These are phyloP conservation scores for Epizoanthus stellaris DNA, from an alignment of 92 coral and sea anemone species.

Conservation along the genomic window DNA sequence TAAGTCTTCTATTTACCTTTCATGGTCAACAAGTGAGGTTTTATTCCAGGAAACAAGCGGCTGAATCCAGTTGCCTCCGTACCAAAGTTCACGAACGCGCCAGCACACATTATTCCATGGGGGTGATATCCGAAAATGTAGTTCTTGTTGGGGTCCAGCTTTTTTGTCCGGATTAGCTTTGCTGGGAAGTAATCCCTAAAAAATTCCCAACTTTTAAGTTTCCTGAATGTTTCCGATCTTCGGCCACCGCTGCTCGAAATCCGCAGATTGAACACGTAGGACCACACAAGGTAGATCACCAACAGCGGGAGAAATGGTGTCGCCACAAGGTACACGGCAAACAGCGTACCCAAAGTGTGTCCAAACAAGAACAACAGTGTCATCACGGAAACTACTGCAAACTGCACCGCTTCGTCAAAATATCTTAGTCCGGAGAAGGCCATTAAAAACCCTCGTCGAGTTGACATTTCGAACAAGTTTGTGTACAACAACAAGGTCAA, in stretches of 20 bases:
- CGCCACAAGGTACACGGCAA: constrained; percentile 67
- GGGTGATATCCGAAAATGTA: constrained; percentile 97
- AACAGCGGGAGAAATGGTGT: constrained; percentile 68
- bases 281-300: constrained; percentile 80
- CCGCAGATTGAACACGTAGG: constrained; percentile 67
- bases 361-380: constrained; percentile 73
- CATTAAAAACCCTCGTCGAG: neutral
- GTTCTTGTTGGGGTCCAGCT: constrained; percentile 80
- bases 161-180: constrained; percentile 72
- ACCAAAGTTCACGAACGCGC: constrained; percentile 95
- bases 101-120: constrained; percentile 97
- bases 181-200: constrained; percentile 94
- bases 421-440: constrained; percentile 15
- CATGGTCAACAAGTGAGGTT: constrained; percentile 88
- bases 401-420: constrained; percentile 58
- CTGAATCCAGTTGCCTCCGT: constrained; percentile 96
- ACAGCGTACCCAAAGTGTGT: constrained; percentile 70
- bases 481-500: neutral
- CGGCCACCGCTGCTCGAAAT: constrained; percentile 86
- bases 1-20: constrained; percentile 69
- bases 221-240: constrained; percentile 79
- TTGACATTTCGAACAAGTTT: constrained; percentile 1
- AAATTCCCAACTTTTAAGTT: constrained; percentile 87
- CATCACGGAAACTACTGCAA: constrained; percentile 65
- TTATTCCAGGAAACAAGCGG: constrained; percentile 89